Evolutionary conservation across 2,113 vertebrate genomes (phyloP).

Genomic region (Heterochromis multidens): DNA sequence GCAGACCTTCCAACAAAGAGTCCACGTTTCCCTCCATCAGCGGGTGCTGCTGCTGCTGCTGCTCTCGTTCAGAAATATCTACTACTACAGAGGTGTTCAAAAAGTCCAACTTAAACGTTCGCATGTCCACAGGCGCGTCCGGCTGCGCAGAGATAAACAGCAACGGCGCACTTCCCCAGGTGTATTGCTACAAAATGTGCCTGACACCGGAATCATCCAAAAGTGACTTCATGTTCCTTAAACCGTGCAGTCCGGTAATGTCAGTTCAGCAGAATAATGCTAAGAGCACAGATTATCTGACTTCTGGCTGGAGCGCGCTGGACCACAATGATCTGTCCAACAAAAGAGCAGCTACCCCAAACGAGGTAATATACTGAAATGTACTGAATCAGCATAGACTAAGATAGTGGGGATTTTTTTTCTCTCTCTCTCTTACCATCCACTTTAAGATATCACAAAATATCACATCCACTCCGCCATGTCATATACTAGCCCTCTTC

Average conservation of each 20-base stretch:
- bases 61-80: slow-evolving; percentile 37
- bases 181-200: slow-evolving; percentile 88
- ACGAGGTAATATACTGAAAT: slow-evolving; percentile 62
- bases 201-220: slow-evolving; percentile 84
- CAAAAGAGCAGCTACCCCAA: slow-evolving; percentile 67
- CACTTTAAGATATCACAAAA: neutral
- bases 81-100: slow-evolving; percentile 71
- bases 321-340: slow-evolving; percentile 41
- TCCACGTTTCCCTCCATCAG: slow-evolving; percentile 53
- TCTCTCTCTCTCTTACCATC: neutral
- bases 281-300: slow-evolving; percentile 71
- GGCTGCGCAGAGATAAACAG: slow-evolving; percentile 61
- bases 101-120: slow-evolving; percentile 74
- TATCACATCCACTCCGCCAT: neutral
- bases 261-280: slow-evolving; percentile 74
- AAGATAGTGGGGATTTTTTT: neutral
- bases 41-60: slow-evolving; percentile 71
- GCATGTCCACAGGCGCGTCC: slow-evolving; percentile 58
- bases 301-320: slow-evolving; percentile 69
- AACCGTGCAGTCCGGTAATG: slow-evolving; percentile 77
- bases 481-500: neutral
- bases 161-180: slow-evolving; percentile 64
- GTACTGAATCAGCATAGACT: too few species aligned
- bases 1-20: slow-evolving; percentile 54
- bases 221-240: slow-evolving; percentile 90